phyloP scores from a whole-genome alignment of 2,113 vertebrate species.

The Mesoclemmys tuberculata region DNA sequence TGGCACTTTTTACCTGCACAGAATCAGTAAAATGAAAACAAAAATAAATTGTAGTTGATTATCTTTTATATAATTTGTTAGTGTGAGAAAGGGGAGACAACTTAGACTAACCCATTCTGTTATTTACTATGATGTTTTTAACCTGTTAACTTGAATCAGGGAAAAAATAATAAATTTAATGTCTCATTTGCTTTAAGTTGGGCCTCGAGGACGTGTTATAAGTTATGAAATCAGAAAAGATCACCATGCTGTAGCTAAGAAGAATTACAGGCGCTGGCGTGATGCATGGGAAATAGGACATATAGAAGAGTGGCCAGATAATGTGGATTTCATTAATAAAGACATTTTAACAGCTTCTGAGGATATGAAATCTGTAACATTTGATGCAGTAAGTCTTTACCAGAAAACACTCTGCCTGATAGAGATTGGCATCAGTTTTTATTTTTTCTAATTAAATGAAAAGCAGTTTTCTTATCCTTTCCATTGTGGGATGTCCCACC shows the following conservation, averaged over 20 bases:
- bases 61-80: neutral
- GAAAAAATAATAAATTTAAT: neutral
- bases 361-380: slow-evolving; percentile 78
- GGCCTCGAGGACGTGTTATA: slow-evolving; percentile 84
- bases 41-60: neutral
- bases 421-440: neutral
- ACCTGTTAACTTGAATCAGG: neutral
- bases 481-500: accelerated
- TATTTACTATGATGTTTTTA: neutral
- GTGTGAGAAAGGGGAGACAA: neutral
- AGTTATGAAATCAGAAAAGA: slow-evolving; percentile 90
- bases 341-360: slow-evolving; percentile 80
- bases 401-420: neutral
- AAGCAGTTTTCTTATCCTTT: neutral
- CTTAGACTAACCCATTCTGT: neutral
- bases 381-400: slow-evolving; percentile 85
- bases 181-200: slow-evolving; percentile 80
- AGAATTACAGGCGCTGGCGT: slow-evolving; percentile 88
- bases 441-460: neutral
- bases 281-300: slow-evolving; percentile 82
- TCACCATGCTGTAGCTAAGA: slow-evolving; percentile 83
- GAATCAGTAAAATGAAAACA: neutral
- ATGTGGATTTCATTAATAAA: slow-evolving; percentile 85
- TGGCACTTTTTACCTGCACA: neutral
- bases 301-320: slow-evolving; percentile 87